Evolutionary conservation across 53 echinoderm and acorn worm species (phyloP).

Genomic region (Antedon mediterranea): DNA sequence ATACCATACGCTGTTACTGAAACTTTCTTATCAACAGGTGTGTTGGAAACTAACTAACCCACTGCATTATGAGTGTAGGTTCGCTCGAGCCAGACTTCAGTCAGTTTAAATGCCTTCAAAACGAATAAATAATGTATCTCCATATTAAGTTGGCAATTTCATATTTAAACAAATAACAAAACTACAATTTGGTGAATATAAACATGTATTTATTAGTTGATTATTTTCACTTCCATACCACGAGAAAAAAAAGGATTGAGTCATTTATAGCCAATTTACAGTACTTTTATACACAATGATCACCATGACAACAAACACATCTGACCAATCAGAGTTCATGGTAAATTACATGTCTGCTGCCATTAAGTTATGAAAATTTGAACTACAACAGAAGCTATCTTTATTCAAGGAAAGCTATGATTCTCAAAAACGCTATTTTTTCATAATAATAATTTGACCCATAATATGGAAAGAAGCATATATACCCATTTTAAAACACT

Average conservation of each 20-base stretch:
- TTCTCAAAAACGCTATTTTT: neutral
- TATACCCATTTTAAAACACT: neutral
- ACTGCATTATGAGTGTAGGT: no score
- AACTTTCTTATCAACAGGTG: no score
- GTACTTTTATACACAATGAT: neutral
- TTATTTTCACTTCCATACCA: neutral
- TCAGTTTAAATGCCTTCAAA: no score
- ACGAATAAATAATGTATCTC: no score
- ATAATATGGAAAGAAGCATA: no score
- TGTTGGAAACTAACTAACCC: no score
- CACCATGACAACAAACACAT: neutral
- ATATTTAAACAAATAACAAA: neutral
- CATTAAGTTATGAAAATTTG: neutral
- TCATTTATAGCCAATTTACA: neutral
- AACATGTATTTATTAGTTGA: conserved; percentile 1
- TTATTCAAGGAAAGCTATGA: neutral
- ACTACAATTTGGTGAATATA: neutral
- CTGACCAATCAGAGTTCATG: neutral
- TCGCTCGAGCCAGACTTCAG: no score
- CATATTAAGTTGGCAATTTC: no score
- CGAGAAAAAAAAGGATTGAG: neutral
- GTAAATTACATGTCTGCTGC: neutral
- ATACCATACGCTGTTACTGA: no score
- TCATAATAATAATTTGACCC: neutral
- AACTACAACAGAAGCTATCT: neutral